Percentiles rank a stretch among this genome's conserved stretches.
Conservation (phyloP, 2,797 vertebrate species). For the Acipenser transmontanus region DNA sequence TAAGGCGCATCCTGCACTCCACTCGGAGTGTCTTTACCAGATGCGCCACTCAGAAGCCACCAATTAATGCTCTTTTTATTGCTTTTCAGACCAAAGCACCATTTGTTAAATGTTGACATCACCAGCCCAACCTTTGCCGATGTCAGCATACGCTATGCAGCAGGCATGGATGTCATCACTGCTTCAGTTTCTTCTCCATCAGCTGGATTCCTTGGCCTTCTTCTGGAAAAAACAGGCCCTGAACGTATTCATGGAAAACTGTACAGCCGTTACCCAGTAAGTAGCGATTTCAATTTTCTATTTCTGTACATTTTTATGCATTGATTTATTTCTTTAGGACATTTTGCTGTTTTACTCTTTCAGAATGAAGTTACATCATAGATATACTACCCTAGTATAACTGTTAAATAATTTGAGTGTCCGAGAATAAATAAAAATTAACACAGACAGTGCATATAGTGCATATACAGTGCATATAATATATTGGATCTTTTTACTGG, state of each 20-base stretch:
- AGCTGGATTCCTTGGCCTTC: conserved; percentile 65
- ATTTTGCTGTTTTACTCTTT: no score
- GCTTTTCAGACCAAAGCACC: conserved; percentile 48
- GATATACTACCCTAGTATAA: no score
- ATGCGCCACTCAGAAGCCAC: no score
- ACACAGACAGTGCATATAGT: no score
- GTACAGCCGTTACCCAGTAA: conserved; percentile 71
- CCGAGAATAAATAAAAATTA: no score
- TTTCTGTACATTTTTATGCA: background rate
- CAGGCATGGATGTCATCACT: conserved; percentile 44
- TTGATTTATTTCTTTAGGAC: no score
- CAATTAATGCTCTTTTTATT: background rate
- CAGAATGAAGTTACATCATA: no score
- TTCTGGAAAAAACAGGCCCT: conserved; percentile 43
- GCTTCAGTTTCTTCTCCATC: conserved; percentile 66
- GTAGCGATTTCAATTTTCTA: conserved; percentile 13
- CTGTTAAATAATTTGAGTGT: no score
- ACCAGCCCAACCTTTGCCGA: conserved; percentile 71
- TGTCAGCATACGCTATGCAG: conserved; percentile 49
- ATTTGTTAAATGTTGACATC: conserved; percentile 59
- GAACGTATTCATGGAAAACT: conserved; percentile 58
- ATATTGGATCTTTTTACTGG: no score
- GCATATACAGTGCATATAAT: no score
- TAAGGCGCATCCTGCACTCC: no score
- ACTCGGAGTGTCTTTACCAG: no score